phyloP scores from a whole-genome alignment of 1,140 invertebrate genomes.

The Plodia interpunctella region DNA sequence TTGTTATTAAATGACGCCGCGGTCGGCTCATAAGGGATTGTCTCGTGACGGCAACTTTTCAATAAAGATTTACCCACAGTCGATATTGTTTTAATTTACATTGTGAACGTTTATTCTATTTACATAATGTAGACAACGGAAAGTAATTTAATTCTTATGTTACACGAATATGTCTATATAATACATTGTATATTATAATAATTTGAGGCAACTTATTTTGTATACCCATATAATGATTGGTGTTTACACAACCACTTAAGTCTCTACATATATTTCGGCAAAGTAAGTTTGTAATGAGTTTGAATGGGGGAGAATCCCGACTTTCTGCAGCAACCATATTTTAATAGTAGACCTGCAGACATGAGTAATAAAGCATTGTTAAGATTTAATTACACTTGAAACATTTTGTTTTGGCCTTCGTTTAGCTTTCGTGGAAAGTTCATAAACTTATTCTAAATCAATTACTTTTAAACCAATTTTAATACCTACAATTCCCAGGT shows the following conservation, averaged over 20 bases:
- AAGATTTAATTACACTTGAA: not conserved
- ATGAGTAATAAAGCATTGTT: not conserved
- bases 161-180: not conserved
- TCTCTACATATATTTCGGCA: slow-evolving; percentile 12
- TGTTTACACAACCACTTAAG: slow-evolving; percentile 14
- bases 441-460: too few relatives aligned
- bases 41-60: slow-evolving; percentile 21
- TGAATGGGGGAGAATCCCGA: not conserved
- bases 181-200: not conserved
- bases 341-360: not conserved
- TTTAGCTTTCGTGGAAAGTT: too few relatives aligned
- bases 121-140: not conserved
- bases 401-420: too few relatives aligned
- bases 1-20: slow-evolving; percentile 36
- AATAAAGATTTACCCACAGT: slow-evolving; percentile 21
- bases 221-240: slow-evolving; percentile 1
- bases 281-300: slow-evolving; percentile 19
- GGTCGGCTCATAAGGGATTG: slow-evolving; percentile 27
- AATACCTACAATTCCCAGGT: not conserved
- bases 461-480: too few relatives aligned
- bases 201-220: slow-evolving; percentile 13
- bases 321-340: not conserved
- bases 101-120: not conserved
- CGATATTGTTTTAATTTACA: slow-evolving; percentile 15
- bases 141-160: slow-evolving; percentile 10